Evolutionary conservation across 2,113 vertebrate species (phyloP).

Genomic region (Thymallus thymallus): DNA sequence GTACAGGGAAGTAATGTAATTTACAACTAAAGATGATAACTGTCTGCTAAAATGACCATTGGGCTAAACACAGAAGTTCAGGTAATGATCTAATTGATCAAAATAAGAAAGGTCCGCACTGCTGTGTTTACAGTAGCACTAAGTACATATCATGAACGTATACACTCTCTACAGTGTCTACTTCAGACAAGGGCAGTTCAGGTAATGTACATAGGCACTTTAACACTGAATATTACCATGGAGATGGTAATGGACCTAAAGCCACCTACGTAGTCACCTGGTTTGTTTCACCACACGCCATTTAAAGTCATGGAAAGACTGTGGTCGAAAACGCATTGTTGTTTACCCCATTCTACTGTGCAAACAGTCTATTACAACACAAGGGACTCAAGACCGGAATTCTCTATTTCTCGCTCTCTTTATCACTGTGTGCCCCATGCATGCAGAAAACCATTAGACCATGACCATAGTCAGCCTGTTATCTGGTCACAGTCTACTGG

Average conservation of each 20-base stretch:
- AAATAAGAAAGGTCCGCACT: no score
- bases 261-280: neutral
- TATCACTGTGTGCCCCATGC: neutral
- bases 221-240: neutral
- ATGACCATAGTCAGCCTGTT: conserved; percentile 38
- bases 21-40: neutral
- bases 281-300: no score
- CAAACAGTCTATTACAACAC: neutral
- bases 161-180: neutral
- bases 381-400: neutral
- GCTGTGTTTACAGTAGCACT: no score
- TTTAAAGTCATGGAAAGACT: no score
- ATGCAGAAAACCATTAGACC: neutral
- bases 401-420: neutral
- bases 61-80: no score
- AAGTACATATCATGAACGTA: neutral
- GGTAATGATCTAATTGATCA: no score
- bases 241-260: conserved; percentile 2
- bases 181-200: neutral
- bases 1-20: neutral
- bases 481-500: conserved; percentile 33
- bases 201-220: neutral
- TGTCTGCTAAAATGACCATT: no score
- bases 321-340: no score
- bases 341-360: no score